Evolutionary conservation across 2,113 vertebrate genomes (phyloP).

Genomic region (Nipponia nippon): DNA sequence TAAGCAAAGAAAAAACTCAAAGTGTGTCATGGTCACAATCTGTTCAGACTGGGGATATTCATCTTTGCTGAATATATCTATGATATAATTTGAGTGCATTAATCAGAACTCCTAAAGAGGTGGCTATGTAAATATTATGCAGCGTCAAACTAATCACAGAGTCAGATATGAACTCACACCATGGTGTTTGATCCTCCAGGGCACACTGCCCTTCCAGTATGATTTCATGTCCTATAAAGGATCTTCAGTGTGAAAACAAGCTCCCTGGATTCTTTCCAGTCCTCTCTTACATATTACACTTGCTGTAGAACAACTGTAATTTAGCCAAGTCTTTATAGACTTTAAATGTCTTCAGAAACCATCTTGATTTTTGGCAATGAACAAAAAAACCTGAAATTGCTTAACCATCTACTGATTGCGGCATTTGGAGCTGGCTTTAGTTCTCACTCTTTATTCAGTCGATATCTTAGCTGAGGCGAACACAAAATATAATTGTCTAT

Average conservation of each 20-base stretch:
- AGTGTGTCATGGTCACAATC: not conserved
- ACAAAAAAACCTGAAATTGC: not conserved
- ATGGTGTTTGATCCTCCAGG: slow-evolving; percentile 24
- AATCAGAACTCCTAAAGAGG: not conserved
- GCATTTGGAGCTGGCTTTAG: not conserved
- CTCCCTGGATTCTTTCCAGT: slow-evolving; percentile 32
- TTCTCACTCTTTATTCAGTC: not conserved
- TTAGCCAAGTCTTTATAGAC: slow-evolving; percentile 20
- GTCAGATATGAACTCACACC: slow-evolving; percentile 13
- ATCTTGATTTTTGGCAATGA: not conserved
- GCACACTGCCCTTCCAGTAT: not conserved
- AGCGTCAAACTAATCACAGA: not conserved
- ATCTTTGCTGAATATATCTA: not conserved
- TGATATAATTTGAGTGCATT: not conserved
- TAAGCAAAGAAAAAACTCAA: not conserved
- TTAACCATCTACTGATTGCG: not conserved
- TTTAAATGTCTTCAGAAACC: not conserved
- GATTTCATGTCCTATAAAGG: slow-evolving; percentile 11
- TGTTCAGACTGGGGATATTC: not conserved
- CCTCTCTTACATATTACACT: not conserved
- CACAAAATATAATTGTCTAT: not conserved
- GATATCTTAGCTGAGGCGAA: not conserved
- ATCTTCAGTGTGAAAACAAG: slow-evolving; percentile 21
- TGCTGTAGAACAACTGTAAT: slow-evolving; percentile 17
- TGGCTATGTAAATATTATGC: slow-evolving; percentile 1